A percentile compares a stretch with the other conserved stretches of the same genome.
Conservation (phyloP, 2,888 invertebrate species). For the Augochlorella aurata region DNA sequence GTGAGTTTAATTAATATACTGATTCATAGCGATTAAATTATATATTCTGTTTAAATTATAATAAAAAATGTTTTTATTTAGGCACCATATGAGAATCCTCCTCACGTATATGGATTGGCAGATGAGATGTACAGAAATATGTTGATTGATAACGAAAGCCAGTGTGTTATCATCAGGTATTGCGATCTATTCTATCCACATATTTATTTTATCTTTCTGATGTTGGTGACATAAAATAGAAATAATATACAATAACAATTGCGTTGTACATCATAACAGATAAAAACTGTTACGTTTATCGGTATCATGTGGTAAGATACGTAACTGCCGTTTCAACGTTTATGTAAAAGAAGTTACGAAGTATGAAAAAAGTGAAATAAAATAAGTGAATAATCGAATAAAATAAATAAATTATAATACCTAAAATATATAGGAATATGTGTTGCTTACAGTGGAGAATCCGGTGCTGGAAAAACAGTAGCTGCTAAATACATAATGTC, state of each 20-base stretch:
- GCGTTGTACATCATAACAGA: neutral
- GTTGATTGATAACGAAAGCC: slow-evolving; percentile 87
- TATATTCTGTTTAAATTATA: neutral
- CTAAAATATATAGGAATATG: neutral
- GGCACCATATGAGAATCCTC: slow-evolving; percentile 88
- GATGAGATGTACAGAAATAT: slow-evolving; percentile 89
- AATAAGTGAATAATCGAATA: too few relatives aligned
- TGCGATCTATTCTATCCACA: neutral
- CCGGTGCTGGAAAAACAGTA: slow-evolving; percentile 88
- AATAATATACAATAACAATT: neutral
- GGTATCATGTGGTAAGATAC: neutral
- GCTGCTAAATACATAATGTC: slow-evolving; percentile 87
- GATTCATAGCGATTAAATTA: neutral
- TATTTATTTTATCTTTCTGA: neutral
- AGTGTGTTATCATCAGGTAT: slow-evolving; percentile 88
- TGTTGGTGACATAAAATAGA: neutral
- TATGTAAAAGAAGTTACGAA: too few relatives aligned
- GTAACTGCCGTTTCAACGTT: too few relatives aligned
- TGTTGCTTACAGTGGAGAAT: slow-evolving; percentile 84
- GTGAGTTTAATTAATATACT: slow-evolving; percentile 75
- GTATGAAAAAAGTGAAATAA: too few relatives aligned
- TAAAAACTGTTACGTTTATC: neutral
- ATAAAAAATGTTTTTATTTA: slow-evolving; percentile 67
- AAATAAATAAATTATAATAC: neutral
- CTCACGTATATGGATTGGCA: slow-evolving; percentile 87